phyloP scores from a whole-genome alignment of 2,797 vertebrate genomes.

The Botia kubotai region DNA sequence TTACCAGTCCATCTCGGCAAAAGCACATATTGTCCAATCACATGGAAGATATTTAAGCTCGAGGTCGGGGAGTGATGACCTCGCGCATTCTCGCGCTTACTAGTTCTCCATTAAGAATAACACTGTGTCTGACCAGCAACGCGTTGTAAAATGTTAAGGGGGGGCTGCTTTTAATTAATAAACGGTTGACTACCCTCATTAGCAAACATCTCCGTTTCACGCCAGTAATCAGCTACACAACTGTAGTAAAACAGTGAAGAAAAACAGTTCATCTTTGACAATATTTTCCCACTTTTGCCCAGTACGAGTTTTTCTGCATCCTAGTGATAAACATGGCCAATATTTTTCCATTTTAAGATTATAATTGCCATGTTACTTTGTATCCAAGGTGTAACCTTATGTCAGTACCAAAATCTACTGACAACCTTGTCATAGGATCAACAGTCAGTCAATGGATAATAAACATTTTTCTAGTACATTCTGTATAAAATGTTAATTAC shows the following conservation, averaged over 20 bases:
- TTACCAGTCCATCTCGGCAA: constrained; percentile 3
- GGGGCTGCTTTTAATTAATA: too few relatives aligned
- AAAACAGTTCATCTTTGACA: background rate
- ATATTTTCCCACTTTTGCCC: background rate
- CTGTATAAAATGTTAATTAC: background rate
- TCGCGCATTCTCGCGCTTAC: constrained; percentile 79
- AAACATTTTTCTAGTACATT: background rate
- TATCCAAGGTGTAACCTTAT: background rate
- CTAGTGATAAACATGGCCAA: background rate
- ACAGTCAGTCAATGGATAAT: background rate
- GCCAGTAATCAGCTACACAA: background rate
- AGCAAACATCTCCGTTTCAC: too few relatives aligned
- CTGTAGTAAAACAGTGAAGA: background rate
- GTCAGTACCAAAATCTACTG: background rate
- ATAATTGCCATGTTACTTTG: background rate
- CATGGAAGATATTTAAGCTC: constrained; percentile 63
- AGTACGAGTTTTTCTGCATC: background rate
- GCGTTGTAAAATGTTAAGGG: background rate
- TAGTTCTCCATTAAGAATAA: constrained; percentile 11
- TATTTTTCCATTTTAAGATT: constrained; percentile 13
- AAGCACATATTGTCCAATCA: constrained; percentile 73
- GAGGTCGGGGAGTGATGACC: constrained; percentile 75
- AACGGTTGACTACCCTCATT: too few relatives aligned
- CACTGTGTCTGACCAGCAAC: background rate
- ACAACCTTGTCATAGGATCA: background rate